Evolutionary conservation across 2,113 vertebrate genomes (phyloP).

Genomic region (Lota lota): DNA sequence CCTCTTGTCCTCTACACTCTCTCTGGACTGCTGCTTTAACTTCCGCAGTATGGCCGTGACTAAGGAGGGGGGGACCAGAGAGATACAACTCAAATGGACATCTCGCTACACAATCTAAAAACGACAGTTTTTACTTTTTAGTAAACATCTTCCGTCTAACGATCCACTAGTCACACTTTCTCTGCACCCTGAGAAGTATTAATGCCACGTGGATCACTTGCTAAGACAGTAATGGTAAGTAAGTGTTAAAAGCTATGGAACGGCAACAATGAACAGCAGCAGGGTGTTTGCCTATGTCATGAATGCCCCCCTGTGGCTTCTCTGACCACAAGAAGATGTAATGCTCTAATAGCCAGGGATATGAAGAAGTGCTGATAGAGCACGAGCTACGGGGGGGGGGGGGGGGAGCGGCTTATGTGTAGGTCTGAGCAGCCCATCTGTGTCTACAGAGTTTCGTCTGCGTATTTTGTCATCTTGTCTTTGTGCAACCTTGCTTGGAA

Average conservation of each 20-base stretch:
- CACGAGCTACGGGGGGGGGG: constrained; percentile 8
- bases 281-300: not conserved
- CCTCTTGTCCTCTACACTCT: constrained; percentile 95
- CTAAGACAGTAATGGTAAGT: no score
- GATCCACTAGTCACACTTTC: no score
- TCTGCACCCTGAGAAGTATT: no score
- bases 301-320: not conserved
- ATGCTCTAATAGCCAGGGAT: constrained; percentile 6
- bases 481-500: constrained; percentile 37
- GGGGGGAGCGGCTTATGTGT: no score
- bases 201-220: no score
- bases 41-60: constrained; percentile 95
- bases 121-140: no score
- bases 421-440: not conserved
- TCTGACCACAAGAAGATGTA: constrained; percentile 9
- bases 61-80: constrained; percentile 39
- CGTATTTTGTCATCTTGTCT: constrained; percentile 30
- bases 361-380: constrained; percentile 44
- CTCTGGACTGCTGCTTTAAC: constrained; percentile 95
- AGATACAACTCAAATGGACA: not conserved
- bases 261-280: no score
- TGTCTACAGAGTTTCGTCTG: not conserved
- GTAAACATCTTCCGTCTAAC: no score
- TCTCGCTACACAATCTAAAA: not conserved
- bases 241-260: no score